Evolutionary conservation across 2,797 vertebrate genomes (phyloP), one percentile per base, ranked within the genome.

Genomic region (Falco berigora): DNA sequence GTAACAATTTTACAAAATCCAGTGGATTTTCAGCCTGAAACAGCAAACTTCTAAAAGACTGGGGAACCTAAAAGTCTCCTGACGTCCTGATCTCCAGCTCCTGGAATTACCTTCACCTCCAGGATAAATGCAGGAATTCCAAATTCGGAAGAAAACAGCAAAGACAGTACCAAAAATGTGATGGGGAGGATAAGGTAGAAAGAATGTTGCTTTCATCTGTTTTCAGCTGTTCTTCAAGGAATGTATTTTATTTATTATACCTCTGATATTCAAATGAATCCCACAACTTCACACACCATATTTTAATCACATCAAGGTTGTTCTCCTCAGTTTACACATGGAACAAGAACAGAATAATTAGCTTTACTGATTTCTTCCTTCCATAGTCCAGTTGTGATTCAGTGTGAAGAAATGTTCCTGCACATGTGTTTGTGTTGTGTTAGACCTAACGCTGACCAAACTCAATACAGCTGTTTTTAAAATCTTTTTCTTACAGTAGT

Each of bases 401-500:
- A 7, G 15, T 10, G 25, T 34, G 61, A 92, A 82, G 46, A 92
- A 46, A 34, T 64, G 19, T 44, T 94, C 89, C 81, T 90, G 40
- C 28, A 27, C 28, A 19, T 1, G 1, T 6, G 7, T 16, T 8
- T 5, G 3, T 38, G 47, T 2, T 66, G 5, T 61, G 12, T 46
- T 49, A 78, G 38, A 68, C 5, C 36, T 47, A 72, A 86, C 6
- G 9, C 27, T 21, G 12, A 6, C 9, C 38, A 91, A 77, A 61
- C 40, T 49, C 46, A 75, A 34, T 22, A 75, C 3, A 77, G 21
- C 10, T 52, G 8, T 0, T 30, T 52, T 40, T 28, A 1, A 73
- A 79, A 74, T 58, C 8, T 15, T 47, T 62, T 77, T 47, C 50
- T 66, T 63, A 86, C 10, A 88, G 69, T 19, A 69, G 24, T 34